Percentiles rank a stretch among this genome's conserved stretches.
Conservation (phyloP, 2,797 vertebrate species). For the Phoebastria nigripes region DNA sequence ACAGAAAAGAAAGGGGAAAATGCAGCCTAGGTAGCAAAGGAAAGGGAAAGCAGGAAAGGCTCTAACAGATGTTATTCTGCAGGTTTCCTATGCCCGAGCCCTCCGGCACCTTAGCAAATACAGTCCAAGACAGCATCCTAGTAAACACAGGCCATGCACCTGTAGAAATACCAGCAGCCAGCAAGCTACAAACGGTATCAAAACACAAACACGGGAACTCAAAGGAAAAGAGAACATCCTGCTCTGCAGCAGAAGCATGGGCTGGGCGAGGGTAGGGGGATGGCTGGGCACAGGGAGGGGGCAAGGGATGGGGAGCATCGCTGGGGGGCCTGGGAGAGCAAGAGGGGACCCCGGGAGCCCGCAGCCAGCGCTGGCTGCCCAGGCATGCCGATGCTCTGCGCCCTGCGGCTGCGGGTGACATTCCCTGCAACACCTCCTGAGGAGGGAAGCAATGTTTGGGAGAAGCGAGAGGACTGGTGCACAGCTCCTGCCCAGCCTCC, state of each 20-base stretch:
- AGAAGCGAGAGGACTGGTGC: background rate
- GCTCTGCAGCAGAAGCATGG: background rate
- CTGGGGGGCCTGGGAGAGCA: background rate
- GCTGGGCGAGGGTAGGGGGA: background rate
- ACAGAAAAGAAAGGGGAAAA: background rate
- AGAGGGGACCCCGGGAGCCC: background rate
- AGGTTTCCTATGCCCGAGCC: background rate
- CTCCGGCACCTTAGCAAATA: background rate
- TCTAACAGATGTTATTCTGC: background rate
- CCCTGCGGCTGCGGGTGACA: background rate
- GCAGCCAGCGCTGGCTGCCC: background rate
- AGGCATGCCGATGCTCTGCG: background rate
- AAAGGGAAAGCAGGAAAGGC: background rate
- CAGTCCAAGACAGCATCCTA: background rate
- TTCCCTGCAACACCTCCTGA: background rate
- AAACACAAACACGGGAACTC: background rate
- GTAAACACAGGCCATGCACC: background rate
- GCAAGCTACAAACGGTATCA: accelerated
- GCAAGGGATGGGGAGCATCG: background rate
- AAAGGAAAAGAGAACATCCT: background rate
- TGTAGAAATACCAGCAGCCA: background rate
- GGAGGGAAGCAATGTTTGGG: background rate
- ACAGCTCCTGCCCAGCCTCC: background rate
- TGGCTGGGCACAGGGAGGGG: background rate
- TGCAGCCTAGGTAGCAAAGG: background rate